Evolutionary conservation across 2,888 invertebrate species (phyloP).

Genomic region (Malthinus flaveolus): DNA sequence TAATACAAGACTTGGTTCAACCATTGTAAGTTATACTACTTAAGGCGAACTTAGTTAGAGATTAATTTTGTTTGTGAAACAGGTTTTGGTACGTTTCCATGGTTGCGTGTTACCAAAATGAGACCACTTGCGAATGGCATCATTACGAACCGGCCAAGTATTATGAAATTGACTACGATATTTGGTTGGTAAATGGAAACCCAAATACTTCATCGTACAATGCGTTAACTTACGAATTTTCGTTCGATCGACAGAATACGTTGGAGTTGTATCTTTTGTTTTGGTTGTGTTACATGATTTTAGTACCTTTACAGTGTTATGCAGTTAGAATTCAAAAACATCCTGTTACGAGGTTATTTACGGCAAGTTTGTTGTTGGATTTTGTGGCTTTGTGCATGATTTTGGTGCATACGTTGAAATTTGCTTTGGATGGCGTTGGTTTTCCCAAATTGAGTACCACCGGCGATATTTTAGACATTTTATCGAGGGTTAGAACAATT

Average conservation of each 20-base stretch:
- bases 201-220: conserved; percentile 87
- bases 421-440: conserved; percentile 89
- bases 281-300: conserved; percentile 78
- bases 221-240: conserved; percentile 92
- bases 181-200: conserved; percentile 96
- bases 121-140: conserved; percentile 81
- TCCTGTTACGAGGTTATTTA: conserved; percentile 88
- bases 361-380: conserved; percentile 83
- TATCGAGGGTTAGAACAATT: conserved; percentile 75
- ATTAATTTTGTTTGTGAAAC: background rate
- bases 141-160: conserved; percentile 62
- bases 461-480: conserved; percentile 90
- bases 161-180: conserved; percentile 75
- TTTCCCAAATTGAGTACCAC: conserved; percentile 78
- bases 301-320: conserved; percentile 89
- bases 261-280: conserved; percentile 88
- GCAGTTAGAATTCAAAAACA: conserved; percentile 88
- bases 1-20: conserved; percentile 84
- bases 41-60: background rate
- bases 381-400: conserved; percentile 85
- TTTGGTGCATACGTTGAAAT: conserved; percentile 85
- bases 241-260: conserved; percentile 93
- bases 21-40: conserved; percentile 68
- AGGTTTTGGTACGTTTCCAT: conserved; percentile 95
- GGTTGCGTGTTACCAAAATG: conserved; percentile 87